Base-by-base conservation (phyloP, 2,113 vertebrate genomes). In the Pontoporia blainvillei region DNA sequence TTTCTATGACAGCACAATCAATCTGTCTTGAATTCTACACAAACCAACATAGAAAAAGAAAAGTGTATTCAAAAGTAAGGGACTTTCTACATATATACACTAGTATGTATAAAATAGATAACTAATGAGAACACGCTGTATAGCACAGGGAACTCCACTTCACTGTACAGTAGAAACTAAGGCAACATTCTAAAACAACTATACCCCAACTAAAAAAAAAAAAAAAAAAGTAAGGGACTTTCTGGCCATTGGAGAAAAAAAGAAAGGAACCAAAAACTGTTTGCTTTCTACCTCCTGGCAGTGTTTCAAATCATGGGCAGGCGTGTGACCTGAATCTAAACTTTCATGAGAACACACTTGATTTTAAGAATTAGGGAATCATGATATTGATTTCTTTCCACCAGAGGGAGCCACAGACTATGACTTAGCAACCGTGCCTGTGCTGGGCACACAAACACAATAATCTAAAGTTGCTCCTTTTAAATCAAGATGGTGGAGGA, bases 351-450 rank as follows among this genome's bases (percentile, higher is more conserved):
- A 66, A 72, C 4, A 7, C 8, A 2, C 9, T 78, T 92, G 67
- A 5, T 94, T 90, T 92, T 9, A 20, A 71, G 21, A 41, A 86
- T 67, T 57, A 29, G 73, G 73, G 90, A 52, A 52, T 79, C 73
- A 95, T 8, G 94, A 34, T 96, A 95, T 92, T 94, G 92, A 95
- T 90, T 98, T 97, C 86, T 94, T 97, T 95, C 98, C 99, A 99
- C 97, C 97, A 99, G 99, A 98, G 99, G 99, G 98, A 98, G 97
- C 97, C 97, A 97, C n/a, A 98, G 98, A 98, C 98, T 79, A 79
- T 25, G n/a, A 23, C 27, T 52, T 21, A 8, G 76, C 76, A 9
- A 79, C n/a, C 3, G 7, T 57, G 76, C 21, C 76, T 17, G 34
- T 66, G 64, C 31, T 79, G 52, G 34, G 76, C 34, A 57, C 76